phyloP scores from a whole-genome alignment of 1,140 invertebrate species.

The Adelges cooleyi region DNA sequence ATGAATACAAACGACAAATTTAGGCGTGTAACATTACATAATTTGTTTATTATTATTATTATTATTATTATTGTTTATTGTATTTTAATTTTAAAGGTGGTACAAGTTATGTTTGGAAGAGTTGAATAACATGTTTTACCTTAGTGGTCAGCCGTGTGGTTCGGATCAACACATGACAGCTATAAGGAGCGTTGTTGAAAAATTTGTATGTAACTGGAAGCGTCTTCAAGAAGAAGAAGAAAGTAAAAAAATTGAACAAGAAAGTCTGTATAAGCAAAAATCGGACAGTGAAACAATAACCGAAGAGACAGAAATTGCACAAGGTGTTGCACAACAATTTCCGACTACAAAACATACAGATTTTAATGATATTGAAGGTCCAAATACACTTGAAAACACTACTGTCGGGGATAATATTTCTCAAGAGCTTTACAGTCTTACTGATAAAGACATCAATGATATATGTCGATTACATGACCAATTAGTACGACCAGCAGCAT shows the following conservation, averaged over 20 bases:
- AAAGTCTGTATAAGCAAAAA: constrained; percentile 62
- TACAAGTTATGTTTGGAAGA: constrained; percentile 20
- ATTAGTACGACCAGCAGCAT: constrained; percentile 45
- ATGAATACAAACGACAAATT: constrained; percentile 17
- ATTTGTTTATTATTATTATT: not conserved
- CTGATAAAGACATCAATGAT: constrained; percentile 46
- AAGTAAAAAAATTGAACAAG: constrained; percentile 56
- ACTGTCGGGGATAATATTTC: not conserved
- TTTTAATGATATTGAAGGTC: constrained; percentile 37
- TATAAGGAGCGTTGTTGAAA: not conserved
- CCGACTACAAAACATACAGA: constrained; percentile 43
- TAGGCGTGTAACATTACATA: not conserved
- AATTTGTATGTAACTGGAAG: constrained; percentile 59
- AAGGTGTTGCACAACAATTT: constrained; percentile 62
- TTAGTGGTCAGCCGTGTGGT: not conserved
- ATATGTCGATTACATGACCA: constrained; percentile 48
- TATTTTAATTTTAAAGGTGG: constrained; percentile 6
- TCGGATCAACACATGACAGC: not conserved
- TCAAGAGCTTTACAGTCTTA: constrained; percentile 37
- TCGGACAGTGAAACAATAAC: constrained; percentile 41
- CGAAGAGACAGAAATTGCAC: constrained; percentile 60
- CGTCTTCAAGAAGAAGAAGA: constrained; percentile 56
- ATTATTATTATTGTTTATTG: not conserved
- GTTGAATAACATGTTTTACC: constrained; percentile 12
- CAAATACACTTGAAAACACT: not conserved